Base-by-base conservation (phyloP, 92 coral and sea anemone species). In the Umimayanthus chanpuru region DNA sequence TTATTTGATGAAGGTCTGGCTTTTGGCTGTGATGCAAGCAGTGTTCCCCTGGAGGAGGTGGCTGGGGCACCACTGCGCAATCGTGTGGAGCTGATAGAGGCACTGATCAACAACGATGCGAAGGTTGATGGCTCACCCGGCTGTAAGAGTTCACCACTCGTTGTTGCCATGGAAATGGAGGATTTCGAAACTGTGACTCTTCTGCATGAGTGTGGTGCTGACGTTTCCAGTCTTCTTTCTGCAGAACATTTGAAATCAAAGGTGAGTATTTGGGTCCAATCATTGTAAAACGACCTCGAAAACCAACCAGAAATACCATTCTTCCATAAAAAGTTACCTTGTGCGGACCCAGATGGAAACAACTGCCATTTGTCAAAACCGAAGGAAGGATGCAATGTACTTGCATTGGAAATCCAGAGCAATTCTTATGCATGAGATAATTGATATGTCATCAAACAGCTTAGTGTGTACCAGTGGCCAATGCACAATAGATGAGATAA, bases 131-230 rank as follows among this genome's bases (percentile, higher is more conserved):
- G 94, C 47, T 44, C 43, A 11, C 85, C 79, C 5, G 73, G 50
- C 68, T 92, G 92, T 75, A 26, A 89, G 77, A 81, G 76, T 26
- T 85, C 90, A 0, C 92, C 94, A 32, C 80, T 92, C 0, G 74
- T 92, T 16, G 78, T 66, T 70, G 92, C 94, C 26, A 41, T 92
- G 85, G 94, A 92, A 83, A 56, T 1, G 16, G 85, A 82, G 56
- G 90, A 89, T 65, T 90, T 89, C 76, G 80, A 28, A 64, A 76
- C 90, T 66, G 94, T 76, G 3, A 30, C 88, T 20, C 74, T 41
- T 73, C 56, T 92, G 90, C 66, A 77, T 20, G 78, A 70, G 21
- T 47, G 44, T 40, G 92, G 85, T 2, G 94, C 92, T 10, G 67
- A 86, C 21, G 23, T 86, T 55, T 72, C 64, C 20, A 90, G 88